Evolutionary conservation across 1,140 invertebrate species (phyloP), one percentile per base, ranked within the genome.

Genomic region (Apis cerana): DNA sequence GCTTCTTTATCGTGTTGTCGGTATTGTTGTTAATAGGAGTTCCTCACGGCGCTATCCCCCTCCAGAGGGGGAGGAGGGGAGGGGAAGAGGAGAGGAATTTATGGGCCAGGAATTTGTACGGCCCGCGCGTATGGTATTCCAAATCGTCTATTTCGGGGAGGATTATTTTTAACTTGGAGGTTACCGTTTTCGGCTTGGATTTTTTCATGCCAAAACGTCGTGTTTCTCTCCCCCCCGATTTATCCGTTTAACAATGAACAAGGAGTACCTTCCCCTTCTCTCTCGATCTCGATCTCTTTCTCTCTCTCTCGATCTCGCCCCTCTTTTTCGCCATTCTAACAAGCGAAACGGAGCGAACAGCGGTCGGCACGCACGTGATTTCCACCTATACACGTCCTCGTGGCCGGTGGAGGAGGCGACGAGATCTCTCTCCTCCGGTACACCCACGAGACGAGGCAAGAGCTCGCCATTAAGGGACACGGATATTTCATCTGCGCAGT

Each of bases 401-500:
- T 65, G 50, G 67, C 67, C 48, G 67, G 58, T 74, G 70, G 59
- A 19, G 82, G 79, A 85, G 83, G 88, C 88, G 75, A 75, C 82
- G 74, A 83, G 75, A 72, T 74, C 65, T 58, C 62, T 71, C 83
- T 80, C 75, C 80, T 82, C 80, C 69, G 43, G 58, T 86, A 70
- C 68, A 83, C 83, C 77, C 86, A 79, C 84, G 74, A 71, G 80
- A 86, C 76, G 83, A 75, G 74, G 43, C 85, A 72, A 87, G 64
- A 87, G 88, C 86, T 90, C 87, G 90, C 90, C 91, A 92, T 91
- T 89, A 87, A 88, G 84, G 89, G 88, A 90, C 88, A 87, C 85
- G 88, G 87, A 92, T 93, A 92, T 93, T 92, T 93, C 92, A 92
- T 92, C 91, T 89, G 90, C 91, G 85, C 86, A 90, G 91, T 93